phyloP scores from a whole-genome alignment of 2,113 vertebrate species.

The Saimiri boliviensis region DNA sequence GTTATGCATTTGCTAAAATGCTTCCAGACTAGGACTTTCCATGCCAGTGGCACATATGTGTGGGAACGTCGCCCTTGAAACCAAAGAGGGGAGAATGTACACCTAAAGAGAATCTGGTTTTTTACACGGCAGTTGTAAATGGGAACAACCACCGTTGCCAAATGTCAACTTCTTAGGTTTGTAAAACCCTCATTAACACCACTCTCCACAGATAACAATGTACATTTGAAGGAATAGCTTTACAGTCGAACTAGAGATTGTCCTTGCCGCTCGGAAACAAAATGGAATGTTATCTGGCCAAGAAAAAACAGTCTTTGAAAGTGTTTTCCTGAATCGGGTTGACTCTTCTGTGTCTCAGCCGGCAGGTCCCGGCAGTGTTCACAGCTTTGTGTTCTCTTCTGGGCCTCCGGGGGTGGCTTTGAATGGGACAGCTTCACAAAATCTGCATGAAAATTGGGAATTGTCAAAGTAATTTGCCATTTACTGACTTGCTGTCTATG shows the following conservation, averaged over 20 bases:
- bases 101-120: neutral
- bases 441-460: conserved; percentile 70
- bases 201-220: neutral
- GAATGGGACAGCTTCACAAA: conserved; percentile 49
- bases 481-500: conserved; percentile 53
- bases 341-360: neutral
- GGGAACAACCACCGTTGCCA: neutral
- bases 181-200: neutral
- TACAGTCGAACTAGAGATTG: neutral
- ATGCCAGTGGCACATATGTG: neutral
- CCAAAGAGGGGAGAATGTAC: neutral
- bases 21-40: neutral
- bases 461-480: conserved; percentile 57
- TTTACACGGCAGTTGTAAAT: neutral
- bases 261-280: neutral
- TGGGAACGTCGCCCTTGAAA: neutral
- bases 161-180: conserved; percentile 6
- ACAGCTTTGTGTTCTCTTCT: neutral
- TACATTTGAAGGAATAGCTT: neutral
- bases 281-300: neutral
- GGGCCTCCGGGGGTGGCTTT: neutral
- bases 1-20: neutral
- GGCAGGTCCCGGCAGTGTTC: conserved; percentile 44
- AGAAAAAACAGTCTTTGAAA: neutral
- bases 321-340: neutral